These are phyloP conservation scores for Drosophila nr. perissopoda DNA, from an alignment of 2,888 invertebrate species.

Conservation along the genomic window DNA sequence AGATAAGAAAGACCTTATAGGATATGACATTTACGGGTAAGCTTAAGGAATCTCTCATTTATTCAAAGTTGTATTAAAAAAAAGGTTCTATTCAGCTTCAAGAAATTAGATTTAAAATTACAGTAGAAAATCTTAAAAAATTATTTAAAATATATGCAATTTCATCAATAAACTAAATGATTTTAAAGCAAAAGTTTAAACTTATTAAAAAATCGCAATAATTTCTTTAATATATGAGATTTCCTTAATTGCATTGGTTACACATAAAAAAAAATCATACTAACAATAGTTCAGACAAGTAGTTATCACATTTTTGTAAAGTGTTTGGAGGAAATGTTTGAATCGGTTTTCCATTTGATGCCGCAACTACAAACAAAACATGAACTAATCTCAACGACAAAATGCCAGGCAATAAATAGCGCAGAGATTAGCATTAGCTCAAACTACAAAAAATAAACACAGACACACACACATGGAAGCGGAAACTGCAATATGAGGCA, in stretches of 20 bases:
- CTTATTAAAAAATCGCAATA: not conserved
- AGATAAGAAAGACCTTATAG: not conserved
- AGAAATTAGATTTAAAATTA: not conserved
- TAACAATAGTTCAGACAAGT: not conserved
- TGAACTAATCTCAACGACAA: slow-evolving; percentile 15
- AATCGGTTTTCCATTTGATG: slow-evolving; percentile 9
- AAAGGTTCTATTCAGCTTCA: no score
- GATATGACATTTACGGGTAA: not conserved
- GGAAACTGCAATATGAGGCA: slow-evolving; percentile 62
- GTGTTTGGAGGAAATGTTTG: not conserved
- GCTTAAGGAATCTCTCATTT: not conserved
- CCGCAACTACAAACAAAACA: slow-evolving; percentile 8
- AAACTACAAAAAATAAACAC: not conserved
- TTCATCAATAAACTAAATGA: no score
- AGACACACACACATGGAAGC: slow-evolving; percentile 10
- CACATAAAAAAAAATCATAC: not conserved
- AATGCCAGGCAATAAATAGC: slow-evolving; percentile 4
- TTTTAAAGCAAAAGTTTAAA: no score
- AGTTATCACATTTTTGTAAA: not conserved
- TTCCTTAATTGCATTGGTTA: not conserved
- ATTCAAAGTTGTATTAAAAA: not conserved
- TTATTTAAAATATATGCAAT: fast-evolving
- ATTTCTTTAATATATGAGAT: not conserved
- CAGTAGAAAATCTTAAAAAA: not conserved
- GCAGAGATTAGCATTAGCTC: slow-evolving; percentile 32